Base-by-base conservation (phyloP, 2,113 vertebrate genomes). In the Illadopsis cleaveri region DNA sequence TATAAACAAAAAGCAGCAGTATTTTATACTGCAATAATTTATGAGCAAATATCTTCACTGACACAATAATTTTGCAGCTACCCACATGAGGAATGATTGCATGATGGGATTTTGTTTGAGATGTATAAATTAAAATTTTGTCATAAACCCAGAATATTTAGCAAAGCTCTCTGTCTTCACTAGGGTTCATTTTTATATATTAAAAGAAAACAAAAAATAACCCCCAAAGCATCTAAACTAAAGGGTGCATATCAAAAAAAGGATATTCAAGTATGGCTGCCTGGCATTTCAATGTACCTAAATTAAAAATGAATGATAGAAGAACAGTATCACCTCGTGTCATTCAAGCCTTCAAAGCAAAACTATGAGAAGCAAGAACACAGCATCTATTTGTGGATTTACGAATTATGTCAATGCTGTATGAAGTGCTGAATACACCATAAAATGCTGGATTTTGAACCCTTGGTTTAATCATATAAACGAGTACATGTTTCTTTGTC, bases 1-100 rank as follows among this genome's bases (percentile, higher is more conserved):
- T 95, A 90, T 93, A 91, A 96, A 97, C 83, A 94, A 93, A 95
- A 96, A 94, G 25, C 20, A 82, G 48, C 25, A 64, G 73, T 84
- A 87, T 89, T 94, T 95, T 86, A 72, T 90, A 70, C 13, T 57
- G 44, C 3, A 64, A 35, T 95, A 94, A 86, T 95, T 97, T 97
- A 93, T 93, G 57, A 57, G 27, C 13, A 95, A 86, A 84, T 94
- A 48, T 71, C 78, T 97, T 42, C 73, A 78, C 47, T 86, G 89
- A 79, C 71, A 91, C 28, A 90, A 87, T 82, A 94, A 91, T 94
- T 97, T 95, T 96, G 27, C 60, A 71, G 33, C 40, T 85, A 94
- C 35, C 88, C 64, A 92, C 62, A 66, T 9, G 22, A 72, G 37
- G 54, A 96, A 88, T 90, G 68, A 86, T 88, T 88, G 19, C 17